These are phyloP conservation scores for Cataglyphis cursor DNA, from an alignment of 2,888 invertebrate species.

Conservation along the genomic window DNA sequence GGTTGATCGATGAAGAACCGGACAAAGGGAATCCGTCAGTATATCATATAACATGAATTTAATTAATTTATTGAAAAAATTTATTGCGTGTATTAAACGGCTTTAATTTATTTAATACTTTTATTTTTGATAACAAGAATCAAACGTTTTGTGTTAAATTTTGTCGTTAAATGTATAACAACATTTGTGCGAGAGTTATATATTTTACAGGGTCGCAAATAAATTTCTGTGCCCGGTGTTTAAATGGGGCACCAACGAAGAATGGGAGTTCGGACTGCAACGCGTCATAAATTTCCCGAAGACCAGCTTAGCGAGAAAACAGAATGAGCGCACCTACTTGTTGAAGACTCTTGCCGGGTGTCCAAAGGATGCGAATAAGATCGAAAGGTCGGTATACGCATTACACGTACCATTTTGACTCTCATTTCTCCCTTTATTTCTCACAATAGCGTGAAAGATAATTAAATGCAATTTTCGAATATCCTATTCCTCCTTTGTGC, in stretches of 20 bases:
- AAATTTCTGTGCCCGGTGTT: conserved; percentile 94
- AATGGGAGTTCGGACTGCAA: conserved; percentile 94
- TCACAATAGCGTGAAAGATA: background rate
- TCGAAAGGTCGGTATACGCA: conserved; percentile 87
- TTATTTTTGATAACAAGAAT: background rate
- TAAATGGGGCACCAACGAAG: conserved; percentile 93
- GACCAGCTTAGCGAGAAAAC: conserved; percentile 88
- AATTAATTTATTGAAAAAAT: background rate
- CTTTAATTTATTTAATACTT: background rate
- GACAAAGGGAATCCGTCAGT: conserved; percentile 94
- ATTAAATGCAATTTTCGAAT: background rate
- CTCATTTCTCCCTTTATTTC: background rate
- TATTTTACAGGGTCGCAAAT: conserved; percentile 90
- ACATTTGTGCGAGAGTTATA: background rate
- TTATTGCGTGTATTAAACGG: too few relatives aligned
- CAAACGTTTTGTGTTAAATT: background rate
- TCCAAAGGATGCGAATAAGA: conserved; percentile 91
- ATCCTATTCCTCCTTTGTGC: background rate
- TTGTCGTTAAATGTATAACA: background rate
- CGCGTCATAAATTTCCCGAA: conserved; percentile 92
- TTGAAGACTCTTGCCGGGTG: conserved; percentile 93
- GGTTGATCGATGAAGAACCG: conserved; percentile 92
- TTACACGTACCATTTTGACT: background rate
- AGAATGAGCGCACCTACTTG: conserved; percentile 92
- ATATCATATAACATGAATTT: background rate